Base-by-base conservation (phyloP, 2,888 invertebrate species). In the Pseudoips prasinana region DNA sequence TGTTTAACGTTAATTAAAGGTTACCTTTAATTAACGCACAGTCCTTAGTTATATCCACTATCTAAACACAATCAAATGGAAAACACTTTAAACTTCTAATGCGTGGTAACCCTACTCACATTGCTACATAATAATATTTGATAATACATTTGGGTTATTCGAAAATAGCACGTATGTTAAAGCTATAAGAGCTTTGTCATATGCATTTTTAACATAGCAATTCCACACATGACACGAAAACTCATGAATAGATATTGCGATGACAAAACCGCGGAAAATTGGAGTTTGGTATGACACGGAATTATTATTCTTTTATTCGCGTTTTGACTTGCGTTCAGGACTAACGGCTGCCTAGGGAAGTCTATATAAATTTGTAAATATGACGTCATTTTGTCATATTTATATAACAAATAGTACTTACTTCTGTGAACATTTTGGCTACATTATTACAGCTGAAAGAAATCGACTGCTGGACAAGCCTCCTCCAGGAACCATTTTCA, bases 221-320 rank as follows among this genome's bases (percentile, higher is more conserved):
- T 33, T 8, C 25, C 37, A 40, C 44, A 30, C 34, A 52, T 59
- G 44, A 63, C 72, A 66, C 63, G 64, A 64, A 61, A 66, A 68
- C 82, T 82, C 82, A 82, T 82, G 80, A 82, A 82, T 82, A 82
- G 78, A 82, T 74, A 82, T 82, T 82, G 80, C 73, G 65, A 64
- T 67, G 73, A 73, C 73, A 77, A 78, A 78, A 81, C 72, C 69
- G 77, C 64, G 71, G 73, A 73, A 82, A 81, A 80, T 78, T 80
- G 74, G 70, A 74, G 56, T 64, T 66, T 59, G 55, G 44, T 45
- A 47, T 51, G 53, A 58, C 50, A 53, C 43, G 52, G 62, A 64
- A 64, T 67, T 68, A 72, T 73, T 68, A 73, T 73, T 72, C 69
- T 73, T 69, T 68, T 57, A 68, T 60, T 50, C 29, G 43, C 40